Conservation (phyloP, 2,113 vertebrate genomes). For the Equus quagga region DNA sequence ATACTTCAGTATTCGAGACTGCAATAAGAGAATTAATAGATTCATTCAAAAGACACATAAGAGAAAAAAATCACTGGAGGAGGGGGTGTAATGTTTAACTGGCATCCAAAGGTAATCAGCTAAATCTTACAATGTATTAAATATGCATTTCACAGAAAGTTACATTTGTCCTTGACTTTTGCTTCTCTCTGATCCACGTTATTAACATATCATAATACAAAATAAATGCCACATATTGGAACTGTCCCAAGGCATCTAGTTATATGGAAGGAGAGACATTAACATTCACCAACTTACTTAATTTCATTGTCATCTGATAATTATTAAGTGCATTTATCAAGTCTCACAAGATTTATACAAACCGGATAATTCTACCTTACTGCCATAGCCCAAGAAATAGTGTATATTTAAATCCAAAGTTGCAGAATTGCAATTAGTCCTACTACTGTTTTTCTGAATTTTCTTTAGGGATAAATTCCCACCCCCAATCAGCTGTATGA, state of each 20-base stretch:
- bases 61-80: not conserved
- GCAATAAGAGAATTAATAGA: not conserved
- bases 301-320: slow-evolving; percentile 60
- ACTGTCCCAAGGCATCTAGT: slow-evolving; percentile 79
- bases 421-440: not conserved
- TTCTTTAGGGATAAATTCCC: not conserved
- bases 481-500: not conserved
- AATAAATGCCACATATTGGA: slow-evolving; percentile 80
- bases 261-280: slow-evolving; percentile 77
- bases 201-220: slow-evolving; percentile 83
- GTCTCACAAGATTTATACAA: slow-evolving; percentile 55
- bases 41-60: not conserved
- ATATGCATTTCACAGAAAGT: slow-evolving; percentile 67
- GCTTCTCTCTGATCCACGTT: slow-evolving; percentile 79
- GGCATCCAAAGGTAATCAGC: slow-evolving; percentile 72
- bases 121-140: slow-evolving; percentile 70
- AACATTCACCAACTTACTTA: slow-evolving; percentile 84
- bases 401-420: not conserved
- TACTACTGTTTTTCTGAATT: not conserved
- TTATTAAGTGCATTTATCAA: slow-evolving; percentile 77
- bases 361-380: slow-evolving; percentile 33
- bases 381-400: not conserved
- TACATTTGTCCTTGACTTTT: slow-evolving; percentile 83
- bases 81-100: slow-evolving; percentile 41
- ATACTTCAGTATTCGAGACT: not conserved